Evolutionary conservation across 1,140 invertebrate species (phyloP), one percentile per base, ranked within the genome.

Genomic region (Eupeodes corollae): DNA sequence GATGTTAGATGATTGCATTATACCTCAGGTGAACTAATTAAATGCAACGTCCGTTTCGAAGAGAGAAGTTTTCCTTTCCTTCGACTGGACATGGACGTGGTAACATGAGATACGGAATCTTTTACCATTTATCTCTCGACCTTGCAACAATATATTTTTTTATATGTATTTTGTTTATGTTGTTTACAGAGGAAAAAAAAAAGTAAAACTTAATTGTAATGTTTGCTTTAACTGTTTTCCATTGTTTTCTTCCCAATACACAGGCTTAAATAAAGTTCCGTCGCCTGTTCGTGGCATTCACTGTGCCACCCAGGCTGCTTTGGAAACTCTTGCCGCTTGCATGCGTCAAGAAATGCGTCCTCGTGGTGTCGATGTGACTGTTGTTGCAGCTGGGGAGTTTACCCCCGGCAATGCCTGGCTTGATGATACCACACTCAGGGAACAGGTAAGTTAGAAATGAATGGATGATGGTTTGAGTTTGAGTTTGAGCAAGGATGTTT

Each of bases 381-480:
- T 91, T 14, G 83, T 92, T 40, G 87, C 90, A 56, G 86, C 88
- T 33, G 84, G 86, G 40, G 83, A 88, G 68, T 84, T 82, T 53
- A 78, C 84, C 2, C 80, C 84, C 8, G 84, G 86, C 58, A 84
- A 79, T 52, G 77, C 78, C 1, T 86, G 83, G 83, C 70, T 86
- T 8, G 79, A 79, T 35, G 82, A 87, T 46, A 75, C 78, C 38
- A 72, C 79, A 50, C 72, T 88, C 54, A 63, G 84, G 40, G 78
- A 82, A 55, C 84, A 88, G 68, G 80, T 79, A 16, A 73, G 73
- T 53, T 35, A n/a, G 12, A 35, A 35, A 10, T n/a, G 12, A 6
- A 10, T 35, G 14, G 14, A 26, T 26, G 21, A 26, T 26, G 21
- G 21, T 26, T 5, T 26, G 21, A 26, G 21, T 8, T 5, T 5